These are phyloP conservation scores for Ginglymostoma cirratum DNA, from an alignment of 2,113 vertebrate genomes.

Conservation along the genomic window DNA sequence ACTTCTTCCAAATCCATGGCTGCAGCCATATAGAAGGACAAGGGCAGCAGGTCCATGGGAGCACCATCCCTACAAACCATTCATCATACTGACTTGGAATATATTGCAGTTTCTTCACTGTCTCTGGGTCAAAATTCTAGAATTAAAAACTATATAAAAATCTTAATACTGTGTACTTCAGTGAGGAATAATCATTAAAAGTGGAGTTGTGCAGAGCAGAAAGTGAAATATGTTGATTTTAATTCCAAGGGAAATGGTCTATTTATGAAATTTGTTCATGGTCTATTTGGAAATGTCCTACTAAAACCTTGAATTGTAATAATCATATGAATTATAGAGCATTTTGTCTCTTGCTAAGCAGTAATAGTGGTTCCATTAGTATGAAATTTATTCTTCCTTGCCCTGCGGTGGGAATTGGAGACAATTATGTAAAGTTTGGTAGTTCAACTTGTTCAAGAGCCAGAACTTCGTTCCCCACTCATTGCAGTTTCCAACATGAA, in stretches of 20 bases:
- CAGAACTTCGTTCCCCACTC: neutral
- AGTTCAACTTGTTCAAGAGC: neutral
- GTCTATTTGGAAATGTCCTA: neutral
- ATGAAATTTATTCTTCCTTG: neutral
- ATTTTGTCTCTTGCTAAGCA: neutral
- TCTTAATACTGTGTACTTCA: neutral
- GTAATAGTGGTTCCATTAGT: neutral
- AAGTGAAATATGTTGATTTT: neutral
- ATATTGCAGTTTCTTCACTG: too few species aligned
- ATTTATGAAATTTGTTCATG: neutral
- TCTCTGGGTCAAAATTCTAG: too few species aligned
- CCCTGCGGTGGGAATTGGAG: neutral
- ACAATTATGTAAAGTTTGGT: neutral
- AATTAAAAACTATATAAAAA: too few species aligned
- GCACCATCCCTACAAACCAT: too few species aligned
- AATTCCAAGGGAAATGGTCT: neutral
- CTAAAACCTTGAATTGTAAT: neutral
- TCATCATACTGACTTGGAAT: too few species aligned
- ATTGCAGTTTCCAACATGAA: neutral
- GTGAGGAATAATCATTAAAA: neutral
- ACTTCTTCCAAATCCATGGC: too few species aligned
- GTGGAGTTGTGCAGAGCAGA: neutral
- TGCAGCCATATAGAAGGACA: too few species aligned
- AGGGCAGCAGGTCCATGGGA: too few species aligned
- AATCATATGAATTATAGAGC: conserved; percentile 2